phyloP scores from a whole-genome alignment of 2,888 invertebrate species.

The Anorthoa munda region DNA sequence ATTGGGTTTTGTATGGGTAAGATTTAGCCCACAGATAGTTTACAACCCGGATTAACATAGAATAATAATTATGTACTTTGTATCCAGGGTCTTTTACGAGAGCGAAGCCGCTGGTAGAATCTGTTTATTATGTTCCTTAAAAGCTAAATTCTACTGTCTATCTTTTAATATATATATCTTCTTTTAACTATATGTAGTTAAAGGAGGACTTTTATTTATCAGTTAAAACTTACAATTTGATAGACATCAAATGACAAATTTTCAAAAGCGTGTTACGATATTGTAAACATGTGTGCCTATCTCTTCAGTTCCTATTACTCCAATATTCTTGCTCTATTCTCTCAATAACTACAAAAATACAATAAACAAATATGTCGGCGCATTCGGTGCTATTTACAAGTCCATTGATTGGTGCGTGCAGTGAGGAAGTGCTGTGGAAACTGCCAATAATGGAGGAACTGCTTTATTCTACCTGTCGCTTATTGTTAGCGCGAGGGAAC shows the following conservation, averaged over 20 bases:
- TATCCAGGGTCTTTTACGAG: too few species aligned
- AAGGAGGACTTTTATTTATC: neutral
- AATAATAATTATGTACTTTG: too few species aligned
- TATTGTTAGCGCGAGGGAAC: neutral
- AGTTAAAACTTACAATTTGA: neutral
- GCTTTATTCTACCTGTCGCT: constrained; percentile 3
- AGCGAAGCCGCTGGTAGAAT: too few species aligned
- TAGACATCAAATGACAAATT: neutral
- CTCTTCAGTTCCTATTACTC: neutral
- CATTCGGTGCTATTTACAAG: constrained; percentile 30
- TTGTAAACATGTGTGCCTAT: too few species aligned
- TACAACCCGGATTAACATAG: too few species aligned
- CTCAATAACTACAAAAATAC: constrained; percentile 17
- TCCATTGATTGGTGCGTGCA: constrained; percentile 38
- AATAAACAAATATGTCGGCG: constrained; percentile 25
- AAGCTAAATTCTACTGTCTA: neutral
- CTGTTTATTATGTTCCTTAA: neutral
- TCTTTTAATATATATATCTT: neutral
- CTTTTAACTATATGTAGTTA: neutral
- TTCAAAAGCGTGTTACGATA: neutral
- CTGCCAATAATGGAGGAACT: constrained; percentile 19
- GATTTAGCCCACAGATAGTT: too few species aligned
- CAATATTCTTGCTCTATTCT: neutral
- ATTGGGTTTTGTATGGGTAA: too few species aligned
- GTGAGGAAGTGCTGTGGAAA: constrained; percentile 6